These are phyloP conservation scores for Pedicia rivosa DNA, from an alignment of 2,888 invertebrate genomes.

Conservation along the genomic window DNA sequence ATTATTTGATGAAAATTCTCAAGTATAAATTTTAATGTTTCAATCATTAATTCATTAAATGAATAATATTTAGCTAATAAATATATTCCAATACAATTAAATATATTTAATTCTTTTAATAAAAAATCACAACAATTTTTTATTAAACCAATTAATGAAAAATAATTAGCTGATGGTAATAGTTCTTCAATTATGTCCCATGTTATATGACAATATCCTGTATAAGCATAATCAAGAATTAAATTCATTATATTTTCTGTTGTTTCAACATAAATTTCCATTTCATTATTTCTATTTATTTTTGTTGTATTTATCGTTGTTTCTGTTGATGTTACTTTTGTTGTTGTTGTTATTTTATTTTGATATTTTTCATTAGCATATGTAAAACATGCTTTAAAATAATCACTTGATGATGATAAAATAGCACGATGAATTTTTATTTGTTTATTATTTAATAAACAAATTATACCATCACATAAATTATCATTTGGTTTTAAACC, in stretches of 20 bases:
- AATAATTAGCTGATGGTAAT: constrained; percentile 52
- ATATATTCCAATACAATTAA: constrained; percentile 55
- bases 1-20: constrained; percentile 43
- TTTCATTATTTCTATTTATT: constrained; percentile 35
- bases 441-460: constrained; percentile 41
- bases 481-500: no score
- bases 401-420: constrained; percentile 54
- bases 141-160: constrained; percentile 55
- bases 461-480: constrained; percentile 53
- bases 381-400: constrained; percentile 55
- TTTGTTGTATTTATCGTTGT: constrained; percentile 18
- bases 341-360: background rate
- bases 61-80: constrained; percentile 54
- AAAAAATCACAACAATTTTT: constrained; percentile 52
- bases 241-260: constrained; percentile 42
- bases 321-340: background rate
- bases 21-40: constrained; percentile 39
- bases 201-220: constrained; percentile 46
- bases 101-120: constrained; percentile 41
- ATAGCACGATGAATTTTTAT: constrained; percentile 53
- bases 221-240: constrained; percentile 61
- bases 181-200: constrained; percentile 52
- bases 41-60: constrained; percentile 47
- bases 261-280: constrained; percentile 41
- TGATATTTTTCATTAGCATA: constrained; percentile 43